A percentile compares a stretch with the other conserved stretches of the same genome.
Evolutionary conservation across 2,113 vertebrate genomes (phyloP).

Genomic region (Rana temporaria): DNA sequence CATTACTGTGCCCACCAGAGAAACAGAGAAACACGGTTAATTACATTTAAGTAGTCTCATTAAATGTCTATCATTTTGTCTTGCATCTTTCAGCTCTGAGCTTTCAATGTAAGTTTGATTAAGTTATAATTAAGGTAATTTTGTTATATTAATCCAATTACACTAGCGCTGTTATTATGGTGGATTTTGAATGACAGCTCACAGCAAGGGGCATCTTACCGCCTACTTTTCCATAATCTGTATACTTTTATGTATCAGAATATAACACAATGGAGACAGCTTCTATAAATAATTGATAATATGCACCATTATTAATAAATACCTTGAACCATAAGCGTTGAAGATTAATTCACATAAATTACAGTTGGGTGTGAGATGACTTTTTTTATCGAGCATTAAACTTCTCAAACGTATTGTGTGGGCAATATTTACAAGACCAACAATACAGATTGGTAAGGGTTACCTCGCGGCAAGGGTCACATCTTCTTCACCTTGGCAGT

Average conservation of each 20-base stretch:
- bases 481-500: too few species aligned
- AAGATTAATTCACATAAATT: slow-evolving; percentile 1
- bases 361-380: background rate
- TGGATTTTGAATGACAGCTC: background rate
- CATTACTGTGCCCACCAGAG: background rate
- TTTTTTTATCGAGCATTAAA: background rate
- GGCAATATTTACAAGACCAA: too few species aligned
- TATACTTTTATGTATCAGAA: background rate
- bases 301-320: background rate
- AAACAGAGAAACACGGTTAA: slow-evolving; percentile 11
- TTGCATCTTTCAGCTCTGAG: slow-evolving; percentile 15
- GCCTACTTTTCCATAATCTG: slow-evolving; percentile 1
- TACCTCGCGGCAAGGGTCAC: too few species aligned
- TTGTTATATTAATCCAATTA: slow-evolving; percentile 49
- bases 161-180: slow-evolving; percentile 17
- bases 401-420: too few species aligned
- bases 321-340: background rate
- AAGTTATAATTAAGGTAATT: slow-evolving; percentile 52
- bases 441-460: too few species aligned
- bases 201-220: background rate
- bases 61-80: background rate
- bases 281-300: background rate
- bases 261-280: background rate
- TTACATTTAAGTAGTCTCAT: background rate
- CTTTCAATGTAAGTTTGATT: slow-evolving; percentile 43